Conservation (phyloP, 2,888 invertebrate genomes). For the Baronia brevicornis region DNA sequence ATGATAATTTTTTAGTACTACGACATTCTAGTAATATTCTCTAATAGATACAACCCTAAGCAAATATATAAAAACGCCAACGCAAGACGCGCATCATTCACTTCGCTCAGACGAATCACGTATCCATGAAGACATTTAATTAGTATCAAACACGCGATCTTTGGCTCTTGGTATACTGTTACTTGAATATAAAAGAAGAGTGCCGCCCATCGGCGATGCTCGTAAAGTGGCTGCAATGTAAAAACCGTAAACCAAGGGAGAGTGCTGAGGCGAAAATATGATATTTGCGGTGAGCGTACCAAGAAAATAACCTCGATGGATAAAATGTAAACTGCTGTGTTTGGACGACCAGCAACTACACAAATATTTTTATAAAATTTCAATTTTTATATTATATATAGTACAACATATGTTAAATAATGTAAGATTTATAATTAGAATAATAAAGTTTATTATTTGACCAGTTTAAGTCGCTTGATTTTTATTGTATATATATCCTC, state of each 20-base stretch:
- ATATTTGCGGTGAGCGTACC: conserved; percentile 39
- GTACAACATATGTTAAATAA: no score
- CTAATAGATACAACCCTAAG: conserved; percentile 14
- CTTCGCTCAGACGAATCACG: conserved; percentile 51
- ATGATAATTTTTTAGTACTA: no score
- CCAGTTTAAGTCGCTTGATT: no score
- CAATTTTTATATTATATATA: no score
- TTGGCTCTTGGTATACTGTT: conserved; percentile 47
- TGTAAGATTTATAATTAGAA: no score
- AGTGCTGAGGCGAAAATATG: conserved; percentile 51
- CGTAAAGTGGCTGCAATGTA: conserved; percentile 68
- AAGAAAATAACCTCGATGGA: conserved; percentile 23
- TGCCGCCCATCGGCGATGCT: conserved; percentile 49
- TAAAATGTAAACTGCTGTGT: conserved; percentile 16
- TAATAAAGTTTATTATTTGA: no score
- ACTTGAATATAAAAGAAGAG: conserved; percentile 45
- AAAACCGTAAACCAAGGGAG: conserved; percentile 61
- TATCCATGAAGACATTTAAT: conserved; percentile 62
- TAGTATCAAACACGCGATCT: conserved; percentile 65
- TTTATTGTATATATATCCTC: no score
- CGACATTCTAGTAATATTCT: no score
- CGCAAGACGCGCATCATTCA: conserved; percentile 45
- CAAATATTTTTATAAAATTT: no score
- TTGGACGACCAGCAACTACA: conserved; percentile 6
- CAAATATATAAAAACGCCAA: conserved; percentile 31